A percentile compares a stretch with the other conserved stretches of the same genome.
Evolutionary conservation across 2,113 vertebrate species (phyloP).

Genomic region (Dicrurus megarhynchus): DNA sequence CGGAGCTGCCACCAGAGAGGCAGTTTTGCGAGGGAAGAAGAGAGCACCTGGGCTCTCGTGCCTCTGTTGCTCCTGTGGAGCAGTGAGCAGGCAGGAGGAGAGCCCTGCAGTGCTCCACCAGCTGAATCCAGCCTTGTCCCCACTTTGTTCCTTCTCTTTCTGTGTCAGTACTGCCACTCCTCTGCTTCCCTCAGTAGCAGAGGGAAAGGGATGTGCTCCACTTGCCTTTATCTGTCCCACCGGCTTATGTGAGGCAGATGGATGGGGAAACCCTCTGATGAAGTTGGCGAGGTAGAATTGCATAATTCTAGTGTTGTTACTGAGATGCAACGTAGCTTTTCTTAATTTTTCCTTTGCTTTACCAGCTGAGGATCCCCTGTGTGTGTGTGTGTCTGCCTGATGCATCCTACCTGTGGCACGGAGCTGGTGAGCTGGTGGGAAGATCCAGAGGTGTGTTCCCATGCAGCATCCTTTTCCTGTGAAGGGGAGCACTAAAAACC

Average conservation of each 20-base stretch:
- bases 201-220: background rate
- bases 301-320: background rate
- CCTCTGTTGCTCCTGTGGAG: fast-evolving
- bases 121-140: background rate
- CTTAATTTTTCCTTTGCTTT: background rate
- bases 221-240: background rate
- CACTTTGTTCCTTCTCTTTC: background rate
- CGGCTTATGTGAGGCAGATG: background rate
- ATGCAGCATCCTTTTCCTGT: background rate
- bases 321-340: background rate
- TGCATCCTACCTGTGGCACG: background rate
- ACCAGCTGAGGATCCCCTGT: background rate
- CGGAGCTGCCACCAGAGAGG: fast-evolving
- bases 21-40: fast-evolving
- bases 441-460: background rate
- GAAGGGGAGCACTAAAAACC: background rate
- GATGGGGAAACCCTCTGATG: background rate
- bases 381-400: background rate
- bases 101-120: background rate
- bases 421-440: background rate
- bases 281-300: background rate
- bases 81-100: background rate
- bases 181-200: background rate
- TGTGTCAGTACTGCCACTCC: background rate
- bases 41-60: background rate